Conservation (phyloP, 2,113 vertebrate species). For the Phylloscopus trochilus region DNA sequence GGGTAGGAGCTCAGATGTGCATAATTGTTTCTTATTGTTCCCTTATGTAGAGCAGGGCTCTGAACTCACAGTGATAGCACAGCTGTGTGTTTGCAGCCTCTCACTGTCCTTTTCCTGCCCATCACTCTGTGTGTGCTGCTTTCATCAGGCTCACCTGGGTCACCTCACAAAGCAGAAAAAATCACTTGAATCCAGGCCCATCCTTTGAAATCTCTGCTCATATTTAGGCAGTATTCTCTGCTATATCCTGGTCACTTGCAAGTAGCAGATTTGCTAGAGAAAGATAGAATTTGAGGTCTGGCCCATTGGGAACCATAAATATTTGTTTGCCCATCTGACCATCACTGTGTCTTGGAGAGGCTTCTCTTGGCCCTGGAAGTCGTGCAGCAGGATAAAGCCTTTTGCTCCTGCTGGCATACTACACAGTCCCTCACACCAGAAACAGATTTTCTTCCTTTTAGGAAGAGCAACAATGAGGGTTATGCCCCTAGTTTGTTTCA, state of each 20-base stretch:
- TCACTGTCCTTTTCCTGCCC: not conserved
- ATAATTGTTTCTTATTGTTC: not conserved
- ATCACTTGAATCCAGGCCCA: not conserved
- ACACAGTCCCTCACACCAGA: not conserved
- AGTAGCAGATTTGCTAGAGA: not conserved
- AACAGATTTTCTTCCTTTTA: not conserved
- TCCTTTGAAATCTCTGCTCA: not conserved
- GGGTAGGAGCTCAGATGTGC: constrained; percentile 8
- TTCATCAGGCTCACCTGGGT: not conserved
- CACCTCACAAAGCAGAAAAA: not conserved
- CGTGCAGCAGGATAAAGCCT: not conserved
- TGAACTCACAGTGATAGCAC: not conserved
- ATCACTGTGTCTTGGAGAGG: not conserved
- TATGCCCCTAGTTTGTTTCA: not conserved
- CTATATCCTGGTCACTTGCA: not conserved
- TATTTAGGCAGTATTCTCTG: not conserved
- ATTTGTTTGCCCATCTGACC: not conserved
- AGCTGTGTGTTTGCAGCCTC: not conserved
- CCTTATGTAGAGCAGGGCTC: not conserved
- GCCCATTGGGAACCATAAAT: not conserved
- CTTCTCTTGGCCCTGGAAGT: not conserved
- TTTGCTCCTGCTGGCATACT: not conserved
- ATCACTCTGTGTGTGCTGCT: not conserved
- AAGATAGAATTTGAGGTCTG: not conserved
- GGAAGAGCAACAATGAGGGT: not conserved